These are phyloP conservation scores for Dichetophora obliterata DNA, from an alignment of 2,888 invertebrate species.

Conservation along the genomic window DNA sequence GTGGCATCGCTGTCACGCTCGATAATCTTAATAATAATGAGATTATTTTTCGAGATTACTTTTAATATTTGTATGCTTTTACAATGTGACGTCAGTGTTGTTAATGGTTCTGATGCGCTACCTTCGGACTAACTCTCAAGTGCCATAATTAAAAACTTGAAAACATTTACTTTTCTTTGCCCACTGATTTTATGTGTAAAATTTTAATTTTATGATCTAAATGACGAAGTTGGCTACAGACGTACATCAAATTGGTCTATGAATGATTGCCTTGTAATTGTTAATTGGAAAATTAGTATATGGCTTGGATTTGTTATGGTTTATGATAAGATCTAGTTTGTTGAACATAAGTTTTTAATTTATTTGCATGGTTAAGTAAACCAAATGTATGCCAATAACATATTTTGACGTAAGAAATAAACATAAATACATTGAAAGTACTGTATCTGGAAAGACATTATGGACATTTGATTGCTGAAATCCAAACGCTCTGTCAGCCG, in stretches of 20 bases:
- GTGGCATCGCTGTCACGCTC: slow-evolving; percentile 17
- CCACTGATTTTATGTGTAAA: not conserved
- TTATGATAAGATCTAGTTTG: not conserved
- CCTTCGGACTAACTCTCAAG: not conserved
- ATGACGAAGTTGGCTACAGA: slow-evolving; percentile 8
- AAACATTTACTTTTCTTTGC: not conserved
- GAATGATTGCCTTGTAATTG: slow-evolving; percentile 56
- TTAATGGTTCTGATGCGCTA: not conserved
- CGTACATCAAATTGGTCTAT: slow-evolving; percentile 51
- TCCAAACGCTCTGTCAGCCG: too few relatives aligned
- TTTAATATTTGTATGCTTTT: not conserved
- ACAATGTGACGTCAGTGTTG: not conserved
- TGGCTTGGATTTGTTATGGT: not conserved
- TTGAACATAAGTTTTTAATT: not conserved
- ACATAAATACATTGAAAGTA: too few relatives aligned
- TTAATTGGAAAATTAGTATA: slow-evolving; percentile 45
- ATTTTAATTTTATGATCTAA: slow-evolving; percentile 24
- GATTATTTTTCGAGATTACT: slow-evolving; percentile 3
- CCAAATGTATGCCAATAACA: too few relatives aligned
- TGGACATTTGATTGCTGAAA: too few relatives aligned
- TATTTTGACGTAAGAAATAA: too few relatives aligned
- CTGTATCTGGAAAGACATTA: too few relatives aligned
- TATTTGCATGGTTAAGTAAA: not conserved
- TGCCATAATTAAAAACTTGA: not conserved
- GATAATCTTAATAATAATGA: slow-evolving; percentile 24